These are phyloP conservation scores for Phrynosoma blainvillii DNA, from an alignment of 2,113 vertebrate genomes.

Conservation along the genomic window DNA sequence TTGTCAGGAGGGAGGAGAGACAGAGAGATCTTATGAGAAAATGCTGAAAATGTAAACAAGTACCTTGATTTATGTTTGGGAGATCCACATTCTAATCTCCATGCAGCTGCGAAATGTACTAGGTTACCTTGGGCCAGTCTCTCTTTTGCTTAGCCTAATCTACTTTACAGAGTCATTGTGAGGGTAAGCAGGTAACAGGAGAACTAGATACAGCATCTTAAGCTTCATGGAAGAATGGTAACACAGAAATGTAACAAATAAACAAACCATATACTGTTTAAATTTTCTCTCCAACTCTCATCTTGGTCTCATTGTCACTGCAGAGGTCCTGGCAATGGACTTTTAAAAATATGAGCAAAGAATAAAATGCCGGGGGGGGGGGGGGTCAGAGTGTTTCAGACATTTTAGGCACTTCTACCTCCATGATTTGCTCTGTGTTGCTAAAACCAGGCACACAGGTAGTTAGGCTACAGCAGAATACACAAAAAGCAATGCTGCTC, in stretches of 20 bases:
- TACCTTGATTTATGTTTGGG: not conserved
- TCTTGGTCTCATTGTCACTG: not conserved
- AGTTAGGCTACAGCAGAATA: not conserved
- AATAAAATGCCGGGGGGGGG: not conserved
- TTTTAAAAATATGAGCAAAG: not conserved
- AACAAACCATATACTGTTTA: not conserved
- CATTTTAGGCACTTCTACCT: not conserved
- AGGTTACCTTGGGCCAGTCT: not conserved
- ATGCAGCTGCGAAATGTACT: not conserved
- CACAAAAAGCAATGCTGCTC: not conserved
- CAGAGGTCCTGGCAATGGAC: not conserved
- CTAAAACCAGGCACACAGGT: not conserved
- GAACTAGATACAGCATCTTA: not conserved
- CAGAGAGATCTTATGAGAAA: not conserved
- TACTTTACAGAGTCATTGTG: not conserved
- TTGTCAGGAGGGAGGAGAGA: not conserved
- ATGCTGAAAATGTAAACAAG: not conserved
- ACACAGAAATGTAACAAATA: not conserved
- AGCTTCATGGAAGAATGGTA: not conserved
- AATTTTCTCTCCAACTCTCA: not conserved
- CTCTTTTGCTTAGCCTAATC: not conserved
- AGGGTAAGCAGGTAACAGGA: not conserved
- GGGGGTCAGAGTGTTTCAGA: not conserved
- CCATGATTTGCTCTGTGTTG: not conserved
- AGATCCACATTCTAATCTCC: not conserved